These are phyloP conservation scores for Epinotia nisella DNA, from an alignment of 2,888 invertebrate genomes.

Conservation along the genomic window DNA sequence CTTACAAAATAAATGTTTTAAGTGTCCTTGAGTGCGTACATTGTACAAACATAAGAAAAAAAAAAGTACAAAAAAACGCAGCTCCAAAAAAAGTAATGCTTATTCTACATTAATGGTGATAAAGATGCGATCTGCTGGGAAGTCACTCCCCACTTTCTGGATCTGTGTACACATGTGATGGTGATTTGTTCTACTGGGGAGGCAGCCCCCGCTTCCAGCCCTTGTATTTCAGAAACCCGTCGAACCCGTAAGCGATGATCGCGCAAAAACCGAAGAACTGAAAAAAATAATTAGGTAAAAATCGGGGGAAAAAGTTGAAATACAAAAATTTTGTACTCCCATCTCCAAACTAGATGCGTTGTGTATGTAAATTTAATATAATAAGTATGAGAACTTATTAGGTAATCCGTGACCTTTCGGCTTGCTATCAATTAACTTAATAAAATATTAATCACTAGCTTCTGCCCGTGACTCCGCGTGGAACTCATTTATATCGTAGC, in stretches of 20 bases:
- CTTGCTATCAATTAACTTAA: no score
- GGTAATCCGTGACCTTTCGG: no score
- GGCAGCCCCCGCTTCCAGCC: constrained; percentile 87
- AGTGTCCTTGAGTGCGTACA: not conserved
- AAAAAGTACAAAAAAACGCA: not conserved
- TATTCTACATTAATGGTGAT: not conserved
- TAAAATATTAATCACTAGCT: no score
- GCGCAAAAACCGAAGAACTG: constrained; percentile 95
- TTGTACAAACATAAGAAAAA: not conserved
- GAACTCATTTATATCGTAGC: no score
- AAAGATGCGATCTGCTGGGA: not conserved
- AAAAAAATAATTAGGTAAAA: constrained; percentile 8
- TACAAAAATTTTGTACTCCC: no score
- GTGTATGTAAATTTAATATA: no score
- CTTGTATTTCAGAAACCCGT: constrained; percentile 91
- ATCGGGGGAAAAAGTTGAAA: no score
- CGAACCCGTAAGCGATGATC: constrained; percentile 91
- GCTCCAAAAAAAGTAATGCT: not conserved
- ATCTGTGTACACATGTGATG: not conserved
- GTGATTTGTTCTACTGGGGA: constrained; percentile 82
- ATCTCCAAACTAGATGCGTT: no score
- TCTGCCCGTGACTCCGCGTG: no score
- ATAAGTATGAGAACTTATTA: no score
- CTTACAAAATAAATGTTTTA: constrained; percentile 3
- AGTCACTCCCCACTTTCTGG: not conserved